Base-by-base conservation (phyloP, 1,140 invertebrate genomes). In the Pseudomyrmex cubaensis region DNA sequence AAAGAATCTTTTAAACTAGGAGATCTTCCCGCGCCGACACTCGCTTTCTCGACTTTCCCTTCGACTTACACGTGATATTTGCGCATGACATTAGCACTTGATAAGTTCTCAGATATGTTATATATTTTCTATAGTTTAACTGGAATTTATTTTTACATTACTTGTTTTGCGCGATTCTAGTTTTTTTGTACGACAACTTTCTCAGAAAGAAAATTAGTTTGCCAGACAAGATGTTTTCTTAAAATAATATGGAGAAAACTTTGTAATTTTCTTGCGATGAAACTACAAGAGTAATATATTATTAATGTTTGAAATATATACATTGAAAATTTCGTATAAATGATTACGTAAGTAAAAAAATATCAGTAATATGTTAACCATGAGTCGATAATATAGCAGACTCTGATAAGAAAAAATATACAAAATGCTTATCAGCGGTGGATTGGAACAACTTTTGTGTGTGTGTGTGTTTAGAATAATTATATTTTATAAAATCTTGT, bases 381-480 rank as follows among this genome's bases (percentile, higher is more conserved):
- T 70, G 12, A 12, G 66, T 61, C 44, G 67, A 72, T 80, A 80
- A 59, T 59, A 35, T 10, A 80, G 76, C 15, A 8, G 20, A 8
- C 54, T 50, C 4, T 35, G 44, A 70, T 72, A 35, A 70, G 2
- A 25, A 54, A 2, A 25, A 35, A 25, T 3, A 5, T 17, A 25
- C 9, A 35, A 35, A 7, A 17, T 4, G 13, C n/a, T 59, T 80
- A 80, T 80, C 76, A 61, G 54, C 66, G 57, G 63, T 22, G 17
- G 13, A 82, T 74, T 74, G 25, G 17, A 67, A 17, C 17, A 54
- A 62, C 1, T 35, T 35, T 35, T 22, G 22, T 35, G 25, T 25
- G 25, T 25, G 25, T 3, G 25, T 35, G 35, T 7, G 35, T 35
- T 35, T 35, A 35, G 35, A 35, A 35, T 7, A 7, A 35, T 35